Conservation (phyloP, 1,140 invertebrate genomes). For the Brachionus sp. region DNA sequence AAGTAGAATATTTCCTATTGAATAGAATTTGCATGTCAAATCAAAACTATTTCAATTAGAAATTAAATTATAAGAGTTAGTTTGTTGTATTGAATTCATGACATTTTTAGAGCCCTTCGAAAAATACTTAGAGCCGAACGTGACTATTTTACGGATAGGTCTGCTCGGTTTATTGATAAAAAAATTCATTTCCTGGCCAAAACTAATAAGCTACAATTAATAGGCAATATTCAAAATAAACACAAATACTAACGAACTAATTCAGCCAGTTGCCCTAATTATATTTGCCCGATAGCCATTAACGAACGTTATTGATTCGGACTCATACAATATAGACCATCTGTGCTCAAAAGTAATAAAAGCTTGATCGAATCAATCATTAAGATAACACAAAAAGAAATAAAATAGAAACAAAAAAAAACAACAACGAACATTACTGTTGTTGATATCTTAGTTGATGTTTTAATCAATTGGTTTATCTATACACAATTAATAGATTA, state of each 20-base stretch:
- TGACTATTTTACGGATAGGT: not conserved
- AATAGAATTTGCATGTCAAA: not conserved
- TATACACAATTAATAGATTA: not conserved
- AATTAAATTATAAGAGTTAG: not conserved
- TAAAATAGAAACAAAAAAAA: no score
- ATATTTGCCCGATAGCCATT: slow-evolving; percentile 1
- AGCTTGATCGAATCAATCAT: not conserved
- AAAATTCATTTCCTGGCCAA: not conserved
- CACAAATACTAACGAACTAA: not conserved
- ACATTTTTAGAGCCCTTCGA: not conserved
- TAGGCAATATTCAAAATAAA: slow-evolving; percentile 12
- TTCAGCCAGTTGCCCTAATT: slow-evolving; percentile 18
- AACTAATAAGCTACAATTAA: slow-evolving; percentile 29
- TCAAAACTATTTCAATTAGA: not conserved
- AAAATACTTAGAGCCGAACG: not conserved
- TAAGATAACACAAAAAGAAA: not conserved
- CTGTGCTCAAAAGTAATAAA: not conserved
- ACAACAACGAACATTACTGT: not conserved
- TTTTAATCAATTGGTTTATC: not conserved
- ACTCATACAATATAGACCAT: not conserved
- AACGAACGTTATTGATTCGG: slow-evolving; percentile 2
- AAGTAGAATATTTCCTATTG: not conserved
- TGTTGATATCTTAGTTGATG: not conserved
- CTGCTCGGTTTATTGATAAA: slow-evolving; percentile 13
- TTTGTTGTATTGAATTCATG: not conserved